Percentiles rank a stretch among this genome's conserved stretches.
Conservation (phyloP, 1,140 invertebrate species). For the Aphidius ervi region DNA sequence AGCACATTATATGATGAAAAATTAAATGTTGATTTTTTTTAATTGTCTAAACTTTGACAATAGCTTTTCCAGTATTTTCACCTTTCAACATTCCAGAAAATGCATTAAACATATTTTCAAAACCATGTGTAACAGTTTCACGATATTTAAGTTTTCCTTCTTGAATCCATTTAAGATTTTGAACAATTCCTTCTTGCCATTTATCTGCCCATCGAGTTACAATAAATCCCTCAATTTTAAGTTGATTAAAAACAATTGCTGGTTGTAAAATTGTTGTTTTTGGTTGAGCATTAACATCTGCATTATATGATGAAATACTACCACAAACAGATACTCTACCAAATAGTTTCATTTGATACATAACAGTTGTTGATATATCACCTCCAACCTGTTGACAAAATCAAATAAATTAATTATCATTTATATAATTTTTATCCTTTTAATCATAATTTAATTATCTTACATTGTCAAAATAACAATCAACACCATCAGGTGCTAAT, state of each 20-base stretch:
- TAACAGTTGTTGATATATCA: constrained; percentile 59
- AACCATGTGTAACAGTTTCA: constrained; percentile 62
- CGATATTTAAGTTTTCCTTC: constrained; percentile 60
- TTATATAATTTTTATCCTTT: not conserved
- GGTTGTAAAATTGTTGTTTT: constrained; percentile 54
- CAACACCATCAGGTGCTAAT: constrained; percentile 63
- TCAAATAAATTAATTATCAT: not conserved
- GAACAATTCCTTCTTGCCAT: constrained; percentile 54
- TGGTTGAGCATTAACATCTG: constrained; percentile 23
- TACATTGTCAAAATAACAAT: constrained; percentile 75
- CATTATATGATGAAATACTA: constrained; percentile 58
- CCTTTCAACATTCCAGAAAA: constrained; percentile 62
- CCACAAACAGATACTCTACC: constrained; percentile 64
- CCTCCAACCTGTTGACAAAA: constrained; percentile 60
- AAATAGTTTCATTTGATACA: constrained; percentile 60
- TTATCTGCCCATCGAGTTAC: constrained; percentile 52
- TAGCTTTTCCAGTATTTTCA: constrained; percentile 62
- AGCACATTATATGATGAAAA: not conserved
- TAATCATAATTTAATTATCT: constrained; percentile 13
- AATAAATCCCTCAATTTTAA: constrained; percentile 62
- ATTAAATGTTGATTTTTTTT: too few relatives aligned
- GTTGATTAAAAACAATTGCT: constrained; percentile 52
- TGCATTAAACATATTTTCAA: constrained; percentile 62
- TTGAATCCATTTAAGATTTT: constrained; percentile 57
- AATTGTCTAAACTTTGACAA: constrained; percentile 53